Conservation (phyloP, 2,797 vertebrate genomes). For the Holocentrus rufus region DNA sequence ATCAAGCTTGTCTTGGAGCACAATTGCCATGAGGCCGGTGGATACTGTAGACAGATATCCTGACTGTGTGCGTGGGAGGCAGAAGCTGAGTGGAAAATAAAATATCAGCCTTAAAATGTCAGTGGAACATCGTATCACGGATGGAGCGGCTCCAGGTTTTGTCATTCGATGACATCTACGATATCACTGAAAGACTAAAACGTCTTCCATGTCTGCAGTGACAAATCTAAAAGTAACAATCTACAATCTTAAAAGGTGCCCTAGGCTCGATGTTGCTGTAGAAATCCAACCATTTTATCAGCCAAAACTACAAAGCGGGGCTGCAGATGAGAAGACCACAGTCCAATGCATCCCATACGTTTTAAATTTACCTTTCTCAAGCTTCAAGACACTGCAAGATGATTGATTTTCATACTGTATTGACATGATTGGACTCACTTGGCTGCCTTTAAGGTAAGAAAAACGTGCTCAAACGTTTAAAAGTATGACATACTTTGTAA, state of each 20-base stretch:
- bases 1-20: slow-evolving; percentile 45
- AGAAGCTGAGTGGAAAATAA: slow-evolving; percentile 30
- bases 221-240: not conserved
- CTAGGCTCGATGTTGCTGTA: not conserved
- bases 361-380: too few relatives aligned
- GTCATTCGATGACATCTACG: slow-evolving; percentile 10
- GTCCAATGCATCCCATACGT: too few relatives aligned
- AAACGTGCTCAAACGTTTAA: too few relatives aligned
- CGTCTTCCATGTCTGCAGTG: not conserved
- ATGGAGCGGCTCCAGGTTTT: slow-evolving; percentile 6
- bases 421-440: too few relatives aligned
- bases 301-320: slow-evolving; percentile 14
- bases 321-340: not conserved
- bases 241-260: not conserved
- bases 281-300: slow-evolving; percentile 10
- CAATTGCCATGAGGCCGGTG: slow-evolving; percentile 48
- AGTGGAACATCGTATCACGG: slow-evolving; percentile 25
- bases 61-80: slow-evolving; percentile 41
- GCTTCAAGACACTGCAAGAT: too few relatives aligned
- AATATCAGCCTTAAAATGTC: slow-evolving; percentile 49
- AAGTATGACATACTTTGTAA: too few relatives aligned
- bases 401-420: too few relatives aligned
- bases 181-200: not conserved
- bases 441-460: too few relatives aligned
- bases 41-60: slow-evolving; percentile 34